Evolutionary conservation across 1,140 invertebrate genomes (phyloP).

Genomic region (Leptinotarsa undecemlineata): DNA sequence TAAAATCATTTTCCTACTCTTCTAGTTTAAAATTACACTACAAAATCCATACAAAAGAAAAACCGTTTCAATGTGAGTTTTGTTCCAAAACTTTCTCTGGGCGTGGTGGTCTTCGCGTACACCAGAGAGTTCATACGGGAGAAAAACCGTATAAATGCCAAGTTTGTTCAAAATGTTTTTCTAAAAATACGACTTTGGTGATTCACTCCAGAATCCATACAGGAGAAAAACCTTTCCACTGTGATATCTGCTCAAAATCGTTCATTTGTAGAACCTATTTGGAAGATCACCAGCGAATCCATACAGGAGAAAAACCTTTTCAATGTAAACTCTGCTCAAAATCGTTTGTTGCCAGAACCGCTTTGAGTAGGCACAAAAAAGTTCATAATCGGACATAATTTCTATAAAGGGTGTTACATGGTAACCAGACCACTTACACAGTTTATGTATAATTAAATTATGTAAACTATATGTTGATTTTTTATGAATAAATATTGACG

Average conservation of each 20-base stretch:
- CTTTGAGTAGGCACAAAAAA: not conserved
- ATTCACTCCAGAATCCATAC: not conserved
- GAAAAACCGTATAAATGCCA: not conserved
- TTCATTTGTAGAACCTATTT: not conserved
- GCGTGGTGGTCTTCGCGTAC: not conserved
- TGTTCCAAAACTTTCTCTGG: not conserved
- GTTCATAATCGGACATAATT: not conserved
- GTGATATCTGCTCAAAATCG: not conserved
- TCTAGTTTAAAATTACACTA: not conserved
- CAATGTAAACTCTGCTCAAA: not conserved
- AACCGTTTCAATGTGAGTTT: not conserved
- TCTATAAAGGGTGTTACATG: no score
- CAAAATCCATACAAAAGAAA: not conserved
- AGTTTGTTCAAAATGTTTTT: slow-evolving; percentile 32
- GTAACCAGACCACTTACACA: no score
- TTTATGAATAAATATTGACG: no score
- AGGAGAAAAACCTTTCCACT: not conserved
- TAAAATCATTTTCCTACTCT: not conserved
- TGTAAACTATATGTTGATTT: no score
- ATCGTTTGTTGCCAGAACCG: not conserved
- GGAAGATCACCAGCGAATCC: not conserved
- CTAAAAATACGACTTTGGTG: not conserved
- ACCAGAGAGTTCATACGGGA: slow-evolving; percentile 15
- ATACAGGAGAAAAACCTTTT: slow-evolving; percentile 8
- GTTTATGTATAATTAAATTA: no score